These are phyloP conservation scores for Elephantulus edwardii DNA, from an alignment of 2,113 vertebrate genomes.

Conservation along the genomic window DNA sequence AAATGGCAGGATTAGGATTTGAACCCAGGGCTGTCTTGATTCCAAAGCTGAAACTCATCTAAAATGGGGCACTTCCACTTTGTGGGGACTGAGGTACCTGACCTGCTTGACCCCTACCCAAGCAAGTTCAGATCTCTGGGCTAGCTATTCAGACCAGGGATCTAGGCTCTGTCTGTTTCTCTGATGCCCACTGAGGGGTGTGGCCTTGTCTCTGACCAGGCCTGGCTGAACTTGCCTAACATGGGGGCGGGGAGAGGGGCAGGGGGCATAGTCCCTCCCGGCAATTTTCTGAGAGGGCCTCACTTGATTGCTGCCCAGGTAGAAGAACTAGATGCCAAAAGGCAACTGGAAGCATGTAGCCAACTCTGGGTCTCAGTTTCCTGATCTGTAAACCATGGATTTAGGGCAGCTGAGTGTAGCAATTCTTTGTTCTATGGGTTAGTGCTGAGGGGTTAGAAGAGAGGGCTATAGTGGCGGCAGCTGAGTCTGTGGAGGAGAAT, in stretches of 20 bases:
- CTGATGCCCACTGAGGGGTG: background rate
- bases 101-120: background rate
- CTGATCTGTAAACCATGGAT: slow-evolving; percentile 15
- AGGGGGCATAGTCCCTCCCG: background rate
- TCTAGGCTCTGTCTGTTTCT: background rate
- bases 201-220: background rate
- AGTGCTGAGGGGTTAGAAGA: slow-evolving; percentile 5
- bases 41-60: background rate
- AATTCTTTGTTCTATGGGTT: background rate
- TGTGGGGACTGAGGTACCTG: background rate
- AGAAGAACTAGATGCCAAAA: background rate
- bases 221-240: background rate
- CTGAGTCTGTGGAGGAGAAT: background rate
- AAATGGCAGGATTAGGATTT: slow-evolving; percentile 12
- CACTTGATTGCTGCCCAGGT: background rate
- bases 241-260: background rate
- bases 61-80: background rate
- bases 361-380: slow-evolving; percentile 5
- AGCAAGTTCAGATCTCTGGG: background rate
- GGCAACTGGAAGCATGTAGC: background rate
- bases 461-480: background rate
- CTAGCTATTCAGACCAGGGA: background rate
- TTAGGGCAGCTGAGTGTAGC: background rate
- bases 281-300: background rate
- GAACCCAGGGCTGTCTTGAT: slow-evolving; percentile 2